Evolutionary conservation across 2,888 invertebrate species (phyloP), one percentile per base, ranked within the genome.

Genomic region (Drosophila seclusa): DNA sequence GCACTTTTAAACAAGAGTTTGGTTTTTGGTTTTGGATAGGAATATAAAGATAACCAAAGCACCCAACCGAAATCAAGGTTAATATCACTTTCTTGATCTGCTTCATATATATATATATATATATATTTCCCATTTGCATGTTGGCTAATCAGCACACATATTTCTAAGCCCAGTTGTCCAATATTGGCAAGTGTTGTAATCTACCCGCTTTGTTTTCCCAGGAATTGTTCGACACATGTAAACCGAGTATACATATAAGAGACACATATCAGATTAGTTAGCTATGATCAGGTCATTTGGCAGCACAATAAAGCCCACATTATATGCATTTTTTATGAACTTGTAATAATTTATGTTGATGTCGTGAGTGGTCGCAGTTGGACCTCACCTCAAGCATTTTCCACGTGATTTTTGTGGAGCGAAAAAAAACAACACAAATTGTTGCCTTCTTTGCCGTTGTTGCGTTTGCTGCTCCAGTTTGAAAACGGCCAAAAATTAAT

Each of bases 401-500:
- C 62, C 84, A 83, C 67, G 65, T 73, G 68, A 55, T 76, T 68
- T 71, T 71, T 40, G 45, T 45, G 32, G 21, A 16, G 8, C 27
- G 53, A 29, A 18, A 48, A 42, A 27, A 50, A 49, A 49, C 45
- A 36, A 53, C 32, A 32, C 48, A 49, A 52, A 76, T 65, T 54
- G 48, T 55, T 64, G 36, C 34, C 32, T 63, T 38, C 61, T 64
- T 34, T 66, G 52, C 53, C 64, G 62, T 38, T 63, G 53, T 75
- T 62, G 64, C 67, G 63, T 53, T 72, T 66, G 75, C 52, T 73
- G 73, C 73, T 83, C 83, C 58, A 88, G 73, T 86, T 83, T 78
- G 62, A 64, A 78, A 79, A 62, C 57, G 48, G 45, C 55, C 76
- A 36, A 68, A 87, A 87, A 86, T 88, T 80, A 85, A 85, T 84